A percentile compares a stretch with the other conserved stretches of the same genome.
phyloP scores from a whole-genome alignment of 2,113 vertebrate genomes.

The Rhinolophus sinicus region DNA sequence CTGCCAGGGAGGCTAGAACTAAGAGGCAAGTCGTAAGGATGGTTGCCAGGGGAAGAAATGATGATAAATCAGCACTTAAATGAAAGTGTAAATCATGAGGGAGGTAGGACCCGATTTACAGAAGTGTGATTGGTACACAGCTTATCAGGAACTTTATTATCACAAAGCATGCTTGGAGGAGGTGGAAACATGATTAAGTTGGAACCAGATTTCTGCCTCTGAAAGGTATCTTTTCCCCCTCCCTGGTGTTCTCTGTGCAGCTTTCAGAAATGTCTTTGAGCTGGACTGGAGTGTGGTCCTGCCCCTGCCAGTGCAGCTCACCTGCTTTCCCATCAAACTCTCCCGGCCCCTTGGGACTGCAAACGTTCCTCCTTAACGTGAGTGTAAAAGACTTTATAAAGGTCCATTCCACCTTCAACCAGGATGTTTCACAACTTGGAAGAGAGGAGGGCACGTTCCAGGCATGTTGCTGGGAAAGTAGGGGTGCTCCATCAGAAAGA shows the following conservation, averaged over 20 bases:
- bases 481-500: not conserved
- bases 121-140: conserved; percentile 52
- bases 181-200: not conserved
- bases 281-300: not conserved
- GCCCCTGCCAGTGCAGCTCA: not conserved
- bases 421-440: not conserved
- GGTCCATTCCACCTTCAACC: not conserved
- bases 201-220: not conserved
- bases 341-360: not conserved
- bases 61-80: conserved; percentile 77
- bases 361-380: not conserved
- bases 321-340: not conserved
- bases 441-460: not conserved
- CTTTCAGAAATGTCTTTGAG: not conserved
- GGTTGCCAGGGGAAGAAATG: conserved; percentile 74
- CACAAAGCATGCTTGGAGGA: not conserved
- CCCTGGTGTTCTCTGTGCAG: not conserved
- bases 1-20: conserved; percentile 74
- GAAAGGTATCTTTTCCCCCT: not conserved
- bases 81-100: conserved; percentile 66
- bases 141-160: conserved; percentile 28
- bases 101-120: conserved; percentile 43
- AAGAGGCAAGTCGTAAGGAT: conserved; percentile 65
- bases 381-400: not conserved
- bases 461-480: not conserved